A percentile compares a stretch with the other conserved stretches of the same genome.
Conservation (phyloP, 2,113 vertebrate genomes). For the Silurus meridionalis region DNA sequence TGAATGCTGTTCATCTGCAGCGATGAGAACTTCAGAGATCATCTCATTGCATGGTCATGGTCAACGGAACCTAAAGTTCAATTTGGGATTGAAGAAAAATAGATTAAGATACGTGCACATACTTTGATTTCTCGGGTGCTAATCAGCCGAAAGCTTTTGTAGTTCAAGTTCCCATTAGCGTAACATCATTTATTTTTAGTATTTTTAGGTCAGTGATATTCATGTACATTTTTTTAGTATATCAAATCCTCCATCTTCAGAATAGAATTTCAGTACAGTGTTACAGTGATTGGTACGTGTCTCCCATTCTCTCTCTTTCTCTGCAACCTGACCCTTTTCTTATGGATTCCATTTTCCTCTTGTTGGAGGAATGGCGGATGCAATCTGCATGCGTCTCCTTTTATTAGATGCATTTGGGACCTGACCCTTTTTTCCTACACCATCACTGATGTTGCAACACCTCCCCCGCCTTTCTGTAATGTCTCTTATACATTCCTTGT, state of each 20-base stretch:
- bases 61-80: background rate
- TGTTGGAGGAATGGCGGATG: background rate
- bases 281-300: background rate
- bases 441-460: background rate
- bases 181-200: background rate
- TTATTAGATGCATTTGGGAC: slow-evolving; percentile 15
- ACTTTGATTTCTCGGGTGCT: background rate
- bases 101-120: background rate
- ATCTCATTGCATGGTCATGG: background rate
- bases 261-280: background rate
- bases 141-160: background rate
- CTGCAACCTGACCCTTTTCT: background rate
- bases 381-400: background rate
- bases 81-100: background rate
- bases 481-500: background rate
- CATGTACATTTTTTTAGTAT: background rate
- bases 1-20: slow-evolving; percentile 30
- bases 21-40: background rate
- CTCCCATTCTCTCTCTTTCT: background rate
- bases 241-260: background rate
- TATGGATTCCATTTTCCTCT: background rate
- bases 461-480: background rate
- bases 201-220: background rate
- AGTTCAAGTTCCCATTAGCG: background rate
- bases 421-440: background rate